These are phyloP conservation scores for Tetragonisca angustula DNA, from an alignment of 2,888 invertebrate species.

Conservation along the genomic window DNA sequence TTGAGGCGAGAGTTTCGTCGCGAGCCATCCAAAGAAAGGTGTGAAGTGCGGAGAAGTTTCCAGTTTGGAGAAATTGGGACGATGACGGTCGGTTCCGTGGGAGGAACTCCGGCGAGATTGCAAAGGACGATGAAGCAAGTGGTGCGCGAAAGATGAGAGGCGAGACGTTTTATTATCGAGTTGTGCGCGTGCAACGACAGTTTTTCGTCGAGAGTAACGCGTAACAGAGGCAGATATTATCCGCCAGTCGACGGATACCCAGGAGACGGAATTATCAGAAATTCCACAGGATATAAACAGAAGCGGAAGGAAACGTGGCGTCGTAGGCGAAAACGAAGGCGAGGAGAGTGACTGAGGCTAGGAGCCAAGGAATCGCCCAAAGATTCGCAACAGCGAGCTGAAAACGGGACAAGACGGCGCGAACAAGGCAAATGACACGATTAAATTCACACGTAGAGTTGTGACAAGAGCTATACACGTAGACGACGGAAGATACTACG, in stretches of 20 bases:
- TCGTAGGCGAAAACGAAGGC: neutral
- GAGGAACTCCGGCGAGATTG: neutral
- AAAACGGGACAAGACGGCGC: neutral
- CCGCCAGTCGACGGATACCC: too few relatives aligned
- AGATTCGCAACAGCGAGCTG: neutral
- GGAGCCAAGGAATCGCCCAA: conserved; percentile 4
- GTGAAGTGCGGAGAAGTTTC: neutral
- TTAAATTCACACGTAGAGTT: neutral
- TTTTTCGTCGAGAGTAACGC: neutral
- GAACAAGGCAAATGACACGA: neutral
- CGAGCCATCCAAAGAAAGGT: neutral
- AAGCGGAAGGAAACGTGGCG: neutral
- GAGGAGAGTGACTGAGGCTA: neutral
- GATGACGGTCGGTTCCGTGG: neutral
- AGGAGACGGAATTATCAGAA: neutral
- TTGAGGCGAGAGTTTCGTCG: neutral
- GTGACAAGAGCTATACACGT: neutral
- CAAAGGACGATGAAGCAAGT: neutral
- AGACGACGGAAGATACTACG: conserved; percentile 3
- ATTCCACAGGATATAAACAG: neutral
- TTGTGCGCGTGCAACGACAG: neutral
- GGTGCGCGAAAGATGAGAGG: neutral
- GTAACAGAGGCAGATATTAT: neutral
- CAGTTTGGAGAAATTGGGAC: neutral
- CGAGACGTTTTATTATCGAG: neutral